Percentiles rank a stretch among this genome's conserved stretches.
Conservation (phyloP, 2,113 vertebrate genomes). For the Tautogolabrus adspersus region DNA sequence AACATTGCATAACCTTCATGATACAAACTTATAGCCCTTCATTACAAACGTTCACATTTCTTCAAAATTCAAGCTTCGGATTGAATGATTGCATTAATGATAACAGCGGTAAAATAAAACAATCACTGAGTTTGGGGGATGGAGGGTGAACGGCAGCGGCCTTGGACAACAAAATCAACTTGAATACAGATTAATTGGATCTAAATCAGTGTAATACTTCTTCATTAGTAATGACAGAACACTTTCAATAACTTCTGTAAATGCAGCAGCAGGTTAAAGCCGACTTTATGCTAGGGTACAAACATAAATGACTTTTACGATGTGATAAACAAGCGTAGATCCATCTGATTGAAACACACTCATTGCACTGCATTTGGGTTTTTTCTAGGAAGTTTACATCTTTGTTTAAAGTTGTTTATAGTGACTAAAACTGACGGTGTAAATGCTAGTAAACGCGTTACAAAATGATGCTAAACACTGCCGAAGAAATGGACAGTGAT, state of each 20-base stretch:
- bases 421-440: conserved; percentile 1
- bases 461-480: conserved; percentile 13
- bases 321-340: too few species aligned
- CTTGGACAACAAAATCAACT: background rate
- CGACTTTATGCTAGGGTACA: too few species aligned
- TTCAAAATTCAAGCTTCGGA: conserved; percentile 47
- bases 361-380: too few species aligned
- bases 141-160: conserved; percentile 30
- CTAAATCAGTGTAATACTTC: conserved; percentile 12
- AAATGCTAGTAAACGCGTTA: conserved; percentile 39
- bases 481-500: conserved; percentile 41
- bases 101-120: conserved; percentile 26
- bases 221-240: background rate
- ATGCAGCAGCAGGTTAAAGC: background rate
- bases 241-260: background rate
- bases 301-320: too few species aligned
- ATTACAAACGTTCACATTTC: conserved; percentile 35
- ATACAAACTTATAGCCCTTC: conserved; percentile 9
- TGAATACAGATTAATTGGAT: background rate
- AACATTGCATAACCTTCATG: conserved; percentile 43
- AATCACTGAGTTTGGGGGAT: conserved; percentile 3
- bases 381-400: background rate
- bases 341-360: too few species aligned
- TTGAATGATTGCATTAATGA: conserved; percentile 49
- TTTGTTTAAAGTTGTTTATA: conserved; percentile 7